Evolutionary conservation across 2,113 vertebrate species (phyloP).

Genomic region (Rousettus leschenaultii): DNA sequence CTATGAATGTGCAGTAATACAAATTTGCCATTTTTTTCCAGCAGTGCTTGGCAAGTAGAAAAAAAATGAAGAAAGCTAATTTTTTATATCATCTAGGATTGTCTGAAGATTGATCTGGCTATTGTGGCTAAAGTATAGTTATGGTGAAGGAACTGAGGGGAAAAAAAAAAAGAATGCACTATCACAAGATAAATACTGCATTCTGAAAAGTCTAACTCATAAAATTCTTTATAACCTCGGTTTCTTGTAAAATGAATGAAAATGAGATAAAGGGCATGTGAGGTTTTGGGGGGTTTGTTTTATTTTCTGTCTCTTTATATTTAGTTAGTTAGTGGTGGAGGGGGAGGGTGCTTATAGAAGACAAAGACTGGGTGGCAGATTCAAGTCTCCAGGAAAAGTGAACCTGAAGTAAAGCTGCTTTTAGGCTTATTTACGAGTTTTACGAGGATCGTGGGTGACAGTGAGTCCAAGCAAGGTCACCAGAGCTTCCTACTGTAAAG

Average conservation of each 20-base stretch:
- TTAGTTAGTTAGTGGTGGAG: accelerated
- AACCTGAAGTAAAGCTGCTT: too few species aligned
- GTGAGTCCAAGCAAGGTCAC: background rate
- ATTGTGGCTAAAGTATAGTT: background rate
- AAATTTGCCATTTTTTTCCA: background rate
- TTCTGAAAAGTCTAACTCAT: background rate
- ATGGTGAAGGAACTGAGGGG: background rate
- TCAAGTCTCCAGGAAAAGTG: background rate
- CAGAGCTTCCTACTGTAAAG: background rate
- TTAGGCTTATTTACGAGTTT: background rate
- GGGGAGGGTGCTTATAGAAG: accelerated
- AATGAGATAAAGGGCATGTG: background rate
- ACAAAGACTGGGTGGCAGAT: background rate
- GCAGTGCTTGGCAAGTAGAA: background rate
- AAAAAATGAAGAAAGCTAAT: background rate
- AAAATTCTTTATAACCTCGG: background rate
- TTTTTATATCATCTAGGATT: background rate
- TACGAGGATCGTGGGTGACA: background rate
- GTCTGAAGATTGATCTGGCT: background rate
- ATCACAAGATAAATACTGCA: background rate
- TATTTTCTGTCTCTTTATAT: too few species aligned
- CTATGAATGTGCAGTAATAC: background rate
- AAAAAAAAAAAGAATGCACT: background rate
- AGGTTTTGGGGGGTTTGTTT: too few species aligned
- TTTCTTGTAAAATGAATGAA: background rate